Percentiles rank a stretch among this genome's conserved stretches.
These are phyloP conservation scores for Lapara coniferarum DNA, from an alignment of 2,888 invertebrate species.

Conservation along the genomic window DNA sequence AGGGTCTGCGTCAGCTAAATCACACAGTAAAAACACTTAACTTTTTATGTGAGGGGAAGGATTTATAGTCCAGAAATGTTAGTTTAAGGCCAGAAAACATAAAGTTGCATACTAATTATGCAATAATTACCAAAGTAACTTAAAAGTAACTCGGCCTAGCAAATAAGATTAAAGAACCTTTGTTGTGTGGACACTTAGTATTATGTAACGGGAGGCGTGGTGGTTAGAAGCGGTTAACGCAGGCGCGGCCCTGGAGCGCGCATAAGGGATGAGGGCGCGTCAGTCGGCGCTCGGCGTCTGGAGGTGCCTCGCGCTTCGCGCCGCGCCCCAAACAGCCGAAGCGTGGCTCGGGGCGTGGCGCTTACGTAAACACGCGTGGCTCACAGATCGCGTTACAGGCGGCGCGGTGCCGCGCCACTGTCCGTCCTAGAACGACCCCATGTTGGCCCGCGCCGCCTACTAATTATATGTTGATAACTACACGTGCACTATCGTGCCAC, in stretches of 20 bases:
- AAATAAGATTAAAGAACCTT: slow-evolving; percentile 43
- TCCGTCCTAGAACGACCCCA: slow-evolving; percentile 78
- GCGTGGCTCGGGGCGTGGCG: slow-evolving; percentile 84
- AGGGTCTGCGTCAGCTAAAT: too few relatives aligned
- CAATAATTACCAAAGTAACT: not conserved
- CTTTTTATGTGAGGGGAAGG: too few relatives aligned
- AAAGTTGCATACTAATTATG: not conserved
- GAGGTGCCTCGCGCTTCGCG: slow-evolving; percentile 78
- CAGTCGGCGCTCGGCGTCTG: slow-evolving; percentile 81
- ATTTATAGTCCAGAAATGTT: too few relatives aligned
- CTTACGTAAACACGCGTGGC: slow-evolving; percentile 82
- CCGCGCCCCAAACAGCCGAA: slow-evolving; percentile 80
- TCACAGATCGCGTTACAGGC: slow-evolving; percentile 62
- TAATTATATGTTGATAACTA: slow-evolving; percentile 72
- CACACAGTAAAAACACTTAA: too few relatives aligned
- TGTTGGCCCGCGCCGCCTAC: slow-evolving; percentile 76
- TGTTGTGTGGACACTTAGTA: slow-evolving; percentile 61
- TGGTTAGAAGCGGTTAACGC: slow-evolving; percentile 63
- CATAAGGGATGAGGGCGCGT: slow-evolving; percentile 64
- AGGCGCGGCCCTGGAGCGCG: slow-evolving; percentile 62
- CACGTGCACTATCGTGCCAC: slow-evolving; percentile 67
- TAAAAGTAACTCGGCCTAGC: not conserved
- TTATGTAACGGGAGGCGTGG: slow-evolving; percentile 73
- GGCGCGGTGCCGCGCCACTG: slow-evolving; percentile 75
- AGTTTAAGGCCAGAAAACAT: not conserved